phyloP scores from a whole-genome alignment of 2,888 invertebrate genomes.

The Mesorhabditis spiculigera region DNA sequence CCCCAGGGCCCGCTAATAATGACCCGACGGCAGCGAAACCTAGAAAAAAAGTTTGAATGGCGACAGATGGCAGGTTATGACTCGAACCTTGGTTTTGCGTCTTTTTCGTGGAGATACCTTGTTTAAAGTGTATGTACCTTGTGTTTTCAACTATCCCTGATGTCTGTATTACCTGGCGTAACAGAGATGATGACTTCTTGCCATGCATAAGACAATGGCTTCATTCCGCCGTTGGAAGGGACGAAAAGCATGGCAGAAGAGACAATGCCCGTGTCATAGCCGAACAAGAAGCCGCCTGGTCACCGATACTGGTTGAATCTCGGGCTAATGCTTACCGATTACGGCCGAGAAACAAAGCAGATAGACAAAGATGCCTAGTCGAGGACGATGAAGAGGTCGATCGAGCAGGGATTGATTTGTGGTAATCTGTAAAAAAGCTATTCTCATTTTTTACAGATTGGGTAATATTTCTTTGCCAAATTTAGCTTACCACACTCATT shows the following conservation, averaged over 20 bases:
- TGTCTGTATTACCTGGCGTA: slow-evolving; percentile 34
- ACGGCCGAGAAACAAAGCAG: slow-evolving; percentile 39
- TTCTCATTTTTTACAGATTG: no score
- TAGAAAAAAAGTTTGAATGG: slow-evolving; percentile 9
- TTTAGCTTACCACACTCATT: no score
- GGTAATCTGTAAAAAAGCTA: no score
- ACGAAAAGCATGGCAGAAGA: slow-evolving; percentile 60
- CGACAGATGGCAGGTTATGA: background rate
- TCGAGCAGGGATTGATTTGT: background rate
- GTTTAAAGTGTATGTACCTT: background rate
- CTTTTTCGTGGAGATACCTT: no score
- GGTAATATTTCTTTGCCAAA: no score
- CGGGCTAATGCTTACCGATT: slow-evolving; percentile 23
- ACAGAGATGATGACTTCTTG: slow-evolving; percentile 49
- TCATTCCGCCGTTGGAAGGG: slow-evolving; percentile 33
- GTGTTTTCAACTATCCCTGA: background rate
- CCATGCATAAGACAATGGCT: slow-evolving; percentile 42
- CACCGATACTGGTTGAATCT: background rate
- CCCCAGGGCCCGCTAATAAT: slow-evolving; percentile 59
- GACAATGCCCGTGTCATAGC: slow-evolving; percentile 67
- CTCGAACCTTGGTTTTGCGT: no score
- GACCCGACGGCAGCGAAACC: slow-evolving; percentile 43
- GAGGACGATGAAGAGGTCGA: slow-evolving; percentile 24
- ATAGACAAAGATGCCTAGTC: slow-evolving; percentile 36
- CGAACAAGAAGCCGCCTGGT: slow-evolving; percentile 56